phyloP scores from a whole-genome alignment of 2,113 vertebrate species.

The Martes martes region DNA sequence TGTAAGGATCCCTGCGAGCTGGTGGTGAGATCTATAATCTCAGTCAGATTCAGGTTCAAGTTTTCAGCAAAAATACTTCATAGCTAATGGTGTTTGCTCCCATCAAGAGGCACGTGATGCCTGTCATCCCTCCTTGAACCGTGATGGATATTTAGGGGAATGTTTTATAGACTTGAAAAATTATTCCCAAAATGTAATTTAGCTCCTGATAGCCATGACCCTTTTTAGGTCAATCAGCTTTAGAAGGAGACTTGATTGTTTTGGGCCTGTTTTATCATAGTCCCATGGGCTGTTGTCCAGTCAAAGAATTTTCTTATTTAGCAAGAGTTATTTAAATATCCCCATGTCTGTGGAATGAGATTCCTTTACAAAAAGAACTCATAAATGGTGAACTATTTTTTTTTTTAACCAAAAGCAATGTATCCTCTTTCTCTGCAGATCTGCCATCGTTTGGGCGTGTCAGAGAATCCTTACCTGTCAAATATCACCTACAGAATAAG shows the following conservation, averaged over 20 bases:
- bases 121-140: not conserved
- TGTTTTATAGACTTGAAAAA: not conserved
- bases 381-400: not conserved
- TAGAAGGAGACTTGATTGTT: not conserved
- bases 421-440: conserved; percentile 80
- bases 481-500: conserved; percentile 94
- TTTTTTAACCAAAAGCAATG: not conserved
- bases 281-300: not conserved
- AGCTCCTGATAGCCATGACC: not conserved
- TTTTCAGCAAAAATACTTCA: not conserved
- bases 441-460: conserved; percentile 95
- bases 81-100: not conserved
- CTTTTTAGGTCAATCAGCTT: not conserved
- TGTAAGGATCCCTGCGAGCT: not conserved
- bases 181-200: not conserved
- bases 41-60: not conserved
- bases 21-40: not conserved
- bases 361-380: not conserved
- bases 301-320: not conserved
- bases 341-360: not conserved
- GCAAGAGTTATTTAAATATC: not conserved
- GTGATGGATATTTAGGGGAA: not conserved
- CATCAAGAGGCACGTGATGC: no score
- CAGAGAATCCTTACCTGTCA: conserved; percentile 93
- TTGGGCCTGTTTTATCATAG: not conserved